phyloP scores from a whole-genome alignment of 2,888 invertebrate species.

The Cryptophagus acutangulus region DNA sequence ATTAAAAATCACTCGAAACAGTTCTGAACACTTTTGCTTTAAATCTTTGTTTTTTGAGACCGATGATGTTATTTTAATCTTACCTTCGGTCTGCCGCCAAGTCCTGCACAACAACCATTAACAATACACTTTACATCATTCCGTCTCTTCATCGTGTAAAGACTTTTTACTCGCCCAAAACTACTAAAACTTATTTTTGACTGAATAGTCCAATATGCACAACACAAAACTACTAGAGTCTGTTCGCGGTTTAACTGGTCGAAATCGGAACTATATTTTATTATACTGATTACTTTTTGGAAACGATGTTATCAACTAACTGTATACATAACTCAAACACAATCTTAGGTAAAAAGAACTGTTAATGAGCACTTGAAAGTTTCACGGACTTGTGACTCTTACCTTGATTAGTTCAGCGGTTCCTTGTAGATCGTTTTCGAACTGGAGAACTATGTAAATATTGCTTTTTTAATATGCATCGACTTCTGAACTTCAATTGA shows the following conservation, averaged over 20 bases:
- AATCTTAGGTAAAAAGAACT: slow-evolving; percentile 44
- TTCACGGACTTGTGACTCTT: slow-evolving; percentile 44
- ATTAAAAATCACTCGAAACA: neutral
- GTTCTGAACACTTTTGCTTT: slow-evolving; percentile 30
- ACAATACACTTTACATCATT: slow-evolving; percentile 44
- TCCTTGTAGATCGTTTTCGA: slow-evolving; percentile 14
- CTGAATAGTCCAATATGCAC: slow-evolving; percentile 41
- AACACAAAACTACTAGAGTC: slow-evolving; percentile 48
- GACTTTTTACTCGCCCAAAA: slow-evolving; percentile 23
- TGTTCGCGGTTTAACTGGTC: slow-evolving; percentile 40
- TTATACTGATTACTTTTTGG: slow-evolving; percentile 23
- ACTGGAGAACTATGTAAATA: neutral
- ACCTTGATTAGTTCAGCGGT: slow-evolving; percentile 33
- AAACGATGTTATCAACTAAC: slow-evolving; percentile 34
- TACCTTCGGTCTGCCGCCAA: slow-evolving; percentile 46
- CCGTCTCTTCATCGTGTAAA: slow-evolving; percentile 43
- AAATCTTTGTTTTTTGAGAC: slow-evolving; percentile 40
- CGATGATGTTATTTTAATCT: slow-evolving; percentile 45
- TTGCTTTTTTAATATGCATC: neutral
- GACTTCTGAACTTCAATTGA: too few relatives aligned
- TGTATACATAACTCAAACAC: slow-evolving; percentile 42
- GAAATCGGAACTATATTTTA: slow-evolving; percentile 31
- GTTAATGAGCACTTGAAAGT: slow-evolving; percentile 39
- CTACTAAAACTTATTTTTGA: slow-evolving; percentile 34
- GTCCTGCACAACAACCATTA: slow-evolving; percentile 46